Evolutionary conservation across 2,797 vertebrate genomes (phyloP).

Genomic region (Catamblyrhynchus diadema): DNA sequence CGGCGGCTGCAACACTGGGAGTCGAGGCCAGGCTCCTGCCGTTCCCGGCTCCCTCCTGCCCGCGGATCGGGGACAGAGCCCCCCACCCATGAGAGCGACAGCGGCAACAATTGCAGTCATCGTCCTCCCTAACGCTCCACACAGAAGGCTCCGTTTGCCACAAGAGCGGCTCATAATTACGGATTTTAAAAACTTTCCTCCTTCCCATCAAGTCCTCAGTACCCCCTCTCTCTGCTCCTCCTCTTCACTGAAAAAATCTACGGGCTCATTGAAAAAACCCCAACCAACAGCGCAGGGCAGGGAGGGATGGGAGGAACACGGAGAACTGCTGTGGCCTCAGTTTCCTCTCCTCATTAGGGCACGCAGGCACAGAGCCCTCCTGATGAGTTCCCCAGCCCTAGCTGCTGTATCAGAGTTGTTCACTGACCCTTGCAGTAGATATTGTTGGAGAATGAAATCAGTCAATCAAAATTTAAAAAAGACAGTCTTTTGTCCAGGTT

Average conservation of each 20-base stretch:
- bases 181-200: background rate
- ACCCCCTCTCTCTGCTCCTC: background rate
- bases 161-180: background rate
- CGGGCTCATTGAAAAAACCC: background rate
- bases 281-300: accelerated
- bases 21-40: background rate
- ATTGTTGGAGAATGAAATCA: conserved; percentile 1
- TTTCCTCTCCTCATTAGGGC: background rate
- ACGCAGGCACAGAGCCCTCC: background rate
- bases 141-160: background rate
- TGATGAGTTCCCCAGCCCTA: background rate
- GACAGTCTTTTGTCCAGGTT: background rate
- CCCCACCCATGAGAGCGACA: background rate
- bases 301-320: background rate
- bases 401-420: background rate
- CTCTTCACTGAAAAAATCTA: background rate
- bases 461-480: background rate
- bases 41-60: background rate
- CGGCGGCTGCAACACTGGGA: background rate
- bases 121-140: background rate
- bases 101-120: background rate
- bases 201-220: background rate
- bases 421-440: conserved; percentile 4
- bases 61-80: background rate
- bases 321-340: background rate